Percentiles rank a stretch among this genome's conserved stretches.
These are phyloP conservation scores for Rhingia rostrata DNA, from an alignment of 2,888 invertebrate genomes.

Conservation along the genomic window DNA sequence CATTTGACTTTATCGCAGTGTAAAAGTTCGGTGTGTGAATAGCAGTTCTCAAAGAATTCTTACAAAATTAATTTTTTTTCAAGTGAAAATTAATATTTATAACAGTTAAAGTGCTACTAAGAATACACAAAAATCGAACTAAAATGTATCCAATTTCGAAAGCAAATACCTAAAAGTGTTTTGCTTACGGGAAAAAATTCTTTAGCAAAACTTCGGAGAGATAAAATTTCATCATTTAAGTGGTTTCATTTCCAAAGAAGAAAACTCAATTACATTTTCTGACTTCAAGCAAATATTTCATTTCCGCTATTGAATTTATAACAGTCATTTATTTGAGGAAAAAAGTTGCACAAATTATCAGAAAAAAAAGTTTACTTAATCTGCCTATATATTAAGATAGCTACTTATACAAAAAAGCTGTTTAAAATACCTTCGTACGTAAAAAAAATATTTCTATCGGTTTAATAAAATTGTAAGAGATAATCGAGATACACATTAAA, in stretches of 20 bases:
- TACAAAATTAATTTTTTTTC: slow-evolving; percentile 16
- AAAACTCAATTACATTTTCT: slow-evolving; percentile 3
- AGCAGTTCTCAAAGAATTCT: slow-evolving; percentile 43
- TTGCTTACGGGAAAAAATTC: slow-evolving; percentile 23
- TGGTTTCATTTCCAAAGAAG: slow-evolving; percentile 32
- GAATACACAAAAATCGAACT: slow-evolving; percentile 3
- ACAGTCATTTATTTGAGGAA: background rate
- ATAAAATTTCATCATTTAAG: slow-evolving; percentile 30
- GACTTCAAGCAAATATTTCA: slow-evolving; percentile 4
- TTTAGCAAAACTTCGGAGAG: slow-evolving; percentile 3
- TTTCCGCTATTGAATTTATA: slow-evolving; percentile 18
- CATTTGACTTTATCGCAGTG: slow-evolving; percentile 53
- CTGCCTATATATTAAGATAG: slow-evolving; percentile 6
- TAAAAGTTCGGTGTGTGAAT: slow-evolving; percentile 56
- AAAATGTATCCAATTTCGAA: slow-evolving; percentile 47
- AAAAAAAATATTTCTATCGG: slow-evolving; percentile 19
- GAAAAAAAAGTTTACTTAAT: slow-evolving; percentile 28
- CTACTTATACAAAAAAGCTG: slow-evolving; percentile 5
- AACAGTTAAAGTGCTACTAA: slow-evolving; percentile 24
- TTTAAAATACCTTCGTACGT: background rate
- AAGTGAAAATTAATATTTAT: slow-evolving; percentile 20
- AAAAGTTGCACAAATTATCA: slow-evolving; percentile 11
- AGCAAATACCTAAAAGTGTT: slow-evolving; percentile 36
- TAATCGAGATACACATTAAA: slow-evolving; percentile 62
- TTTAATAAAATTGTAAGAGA: slow-evolving; percentile 43